These are phyloP conservation scores for Hyaena hyaena DNA, from an alignment of 2,113 vertebrate genomes.

Conservation along the genomic window DNA sequence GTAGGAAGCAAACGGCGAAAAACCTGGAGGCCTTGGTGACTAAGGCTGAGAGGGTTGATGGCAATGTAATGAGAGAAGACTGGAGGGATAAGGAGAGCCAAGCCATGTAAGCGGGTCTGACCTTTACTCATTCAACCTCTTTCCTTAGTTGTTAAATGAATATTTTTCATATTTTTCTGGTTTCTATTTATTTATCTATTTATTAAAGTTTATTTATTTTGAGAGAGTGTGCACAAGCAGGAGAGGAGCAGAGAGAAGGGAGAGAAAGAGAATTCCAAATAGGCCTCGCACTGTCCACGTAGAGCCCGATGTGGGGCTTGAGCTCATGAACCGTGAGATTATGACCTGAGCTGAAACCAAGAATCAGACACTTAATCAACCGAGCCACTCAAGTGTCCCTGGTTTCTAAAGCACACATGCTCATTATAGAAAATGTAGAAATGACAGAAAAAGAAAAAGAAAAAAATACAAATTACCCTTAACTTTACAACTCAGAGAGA, in stretches of 20 bases:
- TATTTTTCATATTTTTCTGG: background rate
- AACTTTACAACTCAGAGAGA: background rate
- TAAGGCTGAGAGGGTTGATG: background rate
- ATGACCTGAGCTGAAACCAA: too few species aligned
- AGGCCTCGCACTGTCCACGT: too few species aligned
- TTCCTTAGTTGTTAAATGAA: background rate
- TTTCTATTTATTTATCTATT: background rate
- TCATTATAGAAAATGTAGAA: background rate
- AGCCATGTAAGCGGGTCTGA: background rate
- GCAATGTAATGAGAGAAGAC: background rate
- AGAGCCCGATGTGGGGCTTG: too few species aligned
- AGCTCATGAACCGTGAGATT: too few species aligned
- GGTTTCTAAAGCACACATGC: background rate
- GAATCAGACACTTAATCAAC: too few species aligned
- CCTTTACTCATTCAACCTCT: background rate
- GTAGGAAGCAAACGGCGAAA: background rate
- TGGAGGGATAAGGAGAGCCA: background rate
- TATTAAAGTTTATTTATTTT: too few species aligned
- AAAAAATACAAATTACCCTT: background rate
- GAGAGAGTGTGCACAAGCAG: too few species aligned
- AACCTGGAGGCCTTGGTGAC: background rate
- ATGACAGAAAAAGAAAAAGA: background rate
- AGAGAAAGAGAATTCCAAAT: too few species aligned
- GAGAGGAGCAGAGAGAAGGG: too few species aligned
- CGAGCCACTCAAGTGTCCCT: background rate